These are phyloP conservation scores for Bungarus multicinctus DNA, from an alignment of 2,113 vertebrate genomes.

Conservation along the genomic window DNA sequence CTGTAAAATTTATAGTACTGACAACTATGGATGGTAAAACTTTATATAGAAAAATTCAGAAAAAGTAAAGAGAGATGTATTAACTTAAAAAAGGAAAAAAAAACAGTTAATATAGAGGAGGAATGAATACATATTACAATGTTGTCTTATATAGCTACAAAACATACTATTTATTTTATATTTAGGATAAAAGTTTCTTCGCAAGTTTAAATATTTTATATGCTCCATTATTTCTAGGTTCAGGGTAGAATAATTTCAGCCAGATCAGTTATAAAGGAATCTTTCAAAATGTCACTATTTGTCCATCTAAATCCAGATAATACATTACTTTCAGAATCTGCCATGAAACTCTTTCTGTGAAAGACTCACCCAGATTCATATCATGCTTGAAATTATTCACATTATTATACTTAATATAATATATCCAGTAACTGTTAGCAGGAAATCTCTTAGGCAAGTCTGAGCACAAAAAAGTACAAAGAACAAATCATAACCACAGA, in stretches of 20 bases:
- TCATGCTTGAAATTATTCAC: not conserved
- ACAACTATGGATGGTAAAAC: not conserved
- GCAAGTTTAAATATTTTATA: not conserved
- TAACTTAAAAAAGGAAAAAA: not conserved
- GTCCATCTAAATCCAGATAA: not conserved
- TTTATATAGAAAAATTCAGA: not conserved
- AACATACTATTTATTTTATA: not conserved
- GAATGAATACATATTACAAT: not conserved
- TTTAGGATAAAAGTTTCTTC: not conserved
- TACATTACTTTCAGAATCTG: no score
- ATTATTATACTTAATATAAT: not conserved
- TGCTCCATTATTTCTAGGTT: not conserved
- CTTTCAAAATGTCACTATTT: not conserved
- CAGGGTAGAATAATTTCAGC: not conserved
- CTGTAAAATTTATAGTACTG: not conserved
- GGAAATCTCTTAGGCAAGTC: not conserved
- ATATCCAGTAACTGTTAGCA: not conserved
- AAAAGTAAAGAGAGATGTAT: not conserved
- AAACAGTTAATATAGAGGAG: not conserved
- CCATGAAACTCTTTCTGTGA: not conserved
- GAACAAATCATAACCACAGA: not conserved
- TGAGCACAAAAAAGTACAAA: not conserved
- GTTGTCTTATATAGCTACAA: not conserved
- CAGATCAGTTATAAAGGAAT: not conserved
- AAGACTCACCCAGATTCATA: not conserved